phyloP scores from a whole-genome alignment of 2,888 invertebrate genomes.

The Stenichneumon culpator region DNA sequence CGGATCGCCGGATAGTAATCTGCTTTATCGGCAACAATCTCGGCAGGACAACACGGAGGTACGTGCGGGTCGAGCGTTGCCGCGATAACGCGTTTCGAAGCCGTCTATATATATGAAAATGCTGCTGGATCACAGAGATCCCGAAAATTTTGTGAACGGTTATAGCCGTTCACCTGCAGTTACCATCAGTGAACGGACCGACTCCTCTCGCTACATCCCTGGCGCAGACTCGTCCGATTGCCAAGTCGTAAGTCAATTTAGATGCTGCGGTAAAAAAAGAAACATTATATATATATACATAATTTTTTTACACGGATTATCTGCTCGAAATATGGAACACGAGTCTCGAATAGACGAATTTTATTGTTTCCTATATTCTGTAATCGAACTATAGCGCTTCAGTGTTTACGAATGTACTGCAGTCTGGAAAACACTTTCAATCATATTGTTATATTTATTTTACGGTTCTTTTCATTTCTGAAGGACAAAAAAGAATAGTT shows the following conservation, averaged over 20 bases:
- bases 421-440: neutral
- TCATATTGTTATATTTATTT: neutral
- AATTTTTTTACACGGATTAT: neutral
- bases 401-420: neutral
- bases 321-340: neutral
- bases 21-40: conserved; percentile 16
- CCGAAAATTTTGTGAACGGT: neutral
- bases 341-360: neutral
- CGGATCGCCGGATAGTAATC: conserved; percentile 19
- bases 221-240: conserved; percentile 5
- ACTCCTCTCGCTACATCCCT: neutral
- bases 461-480: neutral
- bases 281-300: neutral
- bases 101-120: neutral
- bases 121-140: neutral
- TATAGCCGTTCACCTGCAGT: neutral
- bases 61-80: conserved; percentile 8
- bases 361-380: neutral
- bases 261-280: neutral
- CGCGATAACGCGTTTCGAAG: neutral
- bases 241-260: conserved; percentile 5
- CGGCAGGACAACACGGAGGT: neutral
- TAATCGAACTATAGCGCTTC: neutral
- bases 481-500: neutral
- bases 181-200: conserved; percentile 1